Evolutionary conservation across 2,888 invertebrate genomes (phyloP), one percentile per base, ranked within the genome.

Genomic region (Trichacis sp.): DNA sequence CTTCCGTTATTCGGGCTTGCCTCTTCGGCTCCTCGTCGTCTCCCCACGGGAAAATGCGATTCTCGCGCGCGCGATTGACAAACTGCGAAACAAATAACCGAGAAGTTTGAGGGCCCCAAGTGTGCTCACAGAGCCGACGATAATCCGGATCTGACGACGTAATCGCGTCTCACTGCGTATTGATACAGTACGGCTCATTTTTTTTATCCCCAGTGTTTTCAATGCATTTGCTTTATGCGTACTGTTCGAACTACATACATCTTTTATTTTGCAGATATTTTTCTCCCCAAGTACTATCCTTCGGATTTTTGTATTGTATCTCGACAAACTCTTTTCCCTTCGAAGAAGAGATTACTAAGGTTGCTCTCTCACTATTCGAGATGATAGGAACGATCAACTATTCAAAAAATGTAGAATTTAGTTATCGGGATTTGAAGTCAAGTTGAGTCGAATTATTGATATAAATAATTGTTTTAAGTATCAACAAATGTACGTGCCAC

Each of bases 61-160:
- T 53, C 51, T 29, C 57, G 45, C 45, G 33, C 43, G 45, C 36
- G 38, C 54, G 57, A 51, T 58, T 52, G 58, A 63, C 57, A 57
- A 53, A 63, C 63, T 57, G 42, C 55, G 40, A 58, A 57, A 63
- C 63, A 63, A 63, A 63, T 63, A 57, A 53, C 50, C 30, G 20
- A 49, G 53, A 46, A 47, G 36, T 20, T 47, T n/a, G 40, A 49
- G 49, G 24, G 8, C 24, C 8, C 24, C 4, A 8, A 8, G 24
- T 24, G 24, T 45, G 50, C 36, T 50, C 50, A 18, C 14, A 43
- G 57, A 57, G 50, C 43, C 45, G 45, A 20, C 29, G 24, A 36
- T 50, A 57, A 57, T 50, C 45, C 50, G 57, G 45, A 57, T 57
- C 42, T 57, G 50, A 57, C 45, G 50, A 42, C 45, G 47, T 24